Evolutionary conservation across 2,797 vertebrate genomes (phyloP).

Genomic region (Antrozous pallidus): DNA sequence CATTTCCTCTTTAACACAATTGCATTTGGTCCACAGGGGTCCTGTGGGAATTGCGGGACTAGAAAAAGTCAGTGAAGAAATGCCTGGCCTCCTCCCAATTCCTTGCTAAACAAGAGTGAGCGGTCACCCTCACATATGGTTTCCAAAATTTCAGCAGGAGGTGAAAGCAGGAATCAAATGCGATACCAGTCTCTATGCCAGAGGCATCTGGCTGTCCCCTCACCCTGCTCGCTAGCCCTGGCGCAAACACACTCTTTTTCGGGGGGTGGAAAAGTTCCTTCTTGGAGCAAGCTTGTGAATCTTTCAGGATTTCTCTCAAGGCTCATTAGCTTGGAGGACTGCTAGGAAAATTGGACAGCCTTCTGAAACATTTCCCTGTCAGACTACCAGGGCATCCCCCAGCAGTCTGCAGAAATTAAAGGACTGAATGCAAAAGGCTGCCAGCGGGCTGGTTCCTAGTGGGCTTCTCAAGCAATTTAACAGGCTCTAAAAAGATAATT

Average conservation of each 20-base stretch:
- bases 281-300: background rate
- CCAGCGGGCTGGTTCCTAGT: background rate
- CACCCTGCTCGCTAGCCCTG: background rate
- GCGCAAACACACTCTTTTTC: background rate
- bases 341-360: slow-evolving; percentile 44
- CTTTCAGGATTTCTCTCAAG: slow-evolving; percentile 49
- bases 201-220: slow-evolving; percentile 3
- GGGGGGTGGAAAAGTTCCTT: background rate
- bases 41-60: slow-evolving; percentile 62
- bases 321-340: slow-evolving; percentile 47
- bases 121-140: slow-evolving; percentile 12
- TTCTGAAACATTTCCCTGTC: background rate
- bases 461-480: slow-evolving; percentile 14
- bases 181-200: background rate
- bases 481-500: slow-evolving; percentile 6
- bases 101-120: slow-evolving; percentile 23
- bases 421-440: background rate
- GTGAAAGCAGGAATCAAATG: background rate
- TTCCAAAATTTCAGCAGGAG: slow-evolving; percentile 30
- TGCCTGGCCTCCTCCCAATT: slow-evolving; percentile 50
- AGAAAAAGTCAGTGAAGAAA: slow-evolving; percentile 60
- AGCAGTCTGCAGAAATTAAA: slow-evolving; percentile 21
- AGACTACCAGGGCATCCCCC: background rate
- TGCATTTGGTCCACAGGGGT: slow-evolving; percentile 68
- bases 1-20: slow-evolving; percentile 74